phyloP scores from a whole-genome alignment of 2,113 vertebrate species.

The Macrotis lagotis region DNA sequence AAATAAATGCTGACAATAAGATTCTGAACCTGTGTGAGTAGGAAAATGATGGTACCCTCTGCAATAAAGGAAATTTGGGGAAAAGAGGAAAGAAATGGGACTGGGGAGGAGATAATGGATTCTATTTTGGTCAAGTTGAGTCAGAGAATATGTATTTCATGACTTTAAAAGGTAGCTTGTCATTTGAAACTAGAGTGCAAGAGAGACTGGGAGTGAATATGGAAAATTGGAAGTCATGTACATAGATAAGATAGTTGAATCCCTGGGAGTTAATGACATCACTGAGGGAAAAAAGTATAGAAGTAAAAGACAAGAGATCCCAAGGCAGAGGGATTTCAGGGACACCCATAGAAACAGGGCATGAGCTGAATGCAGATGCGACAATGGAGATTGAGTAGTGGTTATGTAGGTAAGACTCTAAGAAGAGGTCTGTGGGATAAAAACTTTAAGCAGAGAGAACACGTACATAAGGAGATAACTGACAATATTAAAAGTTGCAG shows the following conservation, averaged over 20 bases:
- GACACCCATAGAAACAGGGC: neutral
- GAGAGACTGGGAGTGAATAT: neutral
- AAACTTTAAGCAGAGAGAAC: neutral
- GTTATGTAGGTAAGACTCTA: neutral
- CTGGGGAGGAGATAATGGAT: too few relatives aligned
- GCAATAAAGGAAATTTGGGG: neutral
- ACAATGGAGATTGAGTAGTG: neutral
- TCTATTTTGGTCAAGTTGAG: neutral
- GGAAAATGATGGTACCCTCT: too few relatives aligned
- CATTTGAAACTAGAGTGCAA: neutral
- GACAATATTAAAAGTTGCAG: neutral
- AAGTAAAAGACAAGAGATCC: neutral
- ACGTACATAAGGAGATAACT: neutral
- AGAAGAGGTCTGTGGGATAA: neutral
- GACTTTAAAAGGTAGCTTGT: neutral
- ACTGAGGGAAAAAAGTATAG: neutral
- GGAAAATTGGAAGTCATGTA: too few relatives aligned
- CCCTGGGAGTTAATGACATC: neutral
- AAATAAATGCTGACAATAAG: neutral
- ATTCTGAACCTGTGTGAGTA: neutral
- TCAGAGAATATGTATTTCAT: too few relatives aligned
- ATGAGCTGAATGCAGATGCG: neutral
- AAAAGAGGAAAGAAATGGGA: neutral
- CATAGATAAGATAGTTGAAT: neutral
- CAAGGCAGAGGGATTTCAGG: neutral